A percentile compares a stretch with the other conserved stretches of the same genome.
Evolutionary conservation across 2,113 vertebrate genomes (phyloP).

Genomic region (Neoarius graeffei): DNA sequence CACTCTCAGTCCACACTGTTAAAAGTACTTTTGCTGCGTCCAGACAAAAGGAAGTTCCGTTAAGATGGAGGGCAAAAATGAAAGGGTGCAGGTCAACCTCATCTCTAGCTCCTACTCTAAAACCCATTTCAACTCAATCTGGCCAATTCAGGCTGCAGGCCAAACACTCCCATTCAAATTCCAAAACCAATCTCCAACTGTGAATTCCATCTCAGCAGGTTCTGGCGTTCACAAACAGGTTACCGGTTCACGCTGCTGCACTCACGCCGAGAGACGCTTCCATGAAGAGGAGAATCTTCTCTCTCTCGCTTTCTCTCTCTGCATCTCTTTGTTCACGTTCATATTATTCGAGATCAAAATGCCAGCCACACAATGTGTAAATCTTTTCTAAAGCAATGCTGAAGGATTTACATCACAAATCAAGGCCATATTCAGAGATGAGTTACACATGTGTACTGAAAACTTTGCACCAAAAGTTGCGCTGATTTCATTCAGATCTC

Average conservation of each 20-base stretch:
- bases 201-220: conserved; percentile 63
- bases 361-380: background rate
- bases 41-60: conserved; percentile 64
- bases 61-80: conserved; percentile 61
- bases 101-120: conserved; percentile 70
- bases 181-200: conserved; percentile 68
- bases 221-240: conserved; percentile 60
- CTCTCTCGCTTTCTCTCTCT: background rate
- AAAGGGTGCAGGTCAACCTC: conserved; percentile 74
- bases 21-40: conserved; percentile 65
- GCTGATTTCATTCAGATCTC: background rate
- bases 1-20: conserved; percentile 59
- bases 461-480: no score
- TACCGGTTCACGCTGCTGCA: conserved; percentile 39
- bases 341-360: background rate
- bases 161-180: conserved; percentile 69
- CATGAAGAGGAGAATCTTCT: conserved; percentile 21
- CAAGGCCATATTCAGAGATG: background rate
- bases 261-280: conserved; percentile 5
- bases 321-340: background rate
- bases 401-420: background rate
- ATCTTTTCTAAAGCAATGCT: background rate
- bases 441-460: background rate
- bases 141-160: conserved; percentile 60
- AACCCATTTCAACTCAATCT: conserved; percentile 72